A percentile compares a stretch with the other conserved stretches of the same genome.
Evolutionary conservation across 1,140 invertebrate species (phyloP).

Genomic region (Drosophila pruinosa): DNA sequence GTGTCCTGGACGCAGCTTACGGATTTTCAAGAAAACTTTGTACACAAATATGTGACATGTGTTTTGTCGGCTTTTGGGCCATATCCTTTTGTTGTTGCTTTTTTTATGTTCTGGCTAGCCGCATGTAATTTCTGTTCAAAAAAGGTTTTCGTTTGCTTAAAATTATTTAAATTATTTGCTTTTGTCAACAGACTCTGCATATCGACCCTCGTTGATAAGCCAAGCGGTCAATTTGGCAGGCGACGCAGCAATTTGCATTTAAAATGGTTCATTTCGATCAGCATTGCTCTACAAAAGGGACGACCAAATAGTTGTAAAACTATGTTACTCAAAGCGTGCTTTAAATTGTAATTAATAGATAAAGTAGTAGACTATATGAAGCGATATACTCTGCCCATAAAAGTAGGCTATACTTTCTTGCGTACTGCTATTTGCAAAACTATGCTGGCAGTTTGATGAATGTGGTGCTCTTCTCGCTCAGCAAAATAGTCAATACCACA

Average conservation of each 20-base stretch:
- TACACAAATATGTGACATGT: conserved; percentile 75
- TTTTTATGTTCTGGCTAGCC: conserved; percentile 4
- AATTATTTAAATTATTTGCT: conserved; percentile 48
- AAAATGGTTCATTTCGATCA: conserved; percentile 30
- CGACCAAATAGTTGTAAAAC: background rate
- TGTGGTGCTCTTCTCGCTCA: background rate
- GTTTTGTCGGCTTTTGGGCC: conserved; percentile 58
- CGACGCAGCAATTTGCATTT: conserved; percentile 27
- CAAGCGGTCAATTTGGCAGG: conserved; percentile 16
- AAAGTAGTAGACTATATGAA: background rate
- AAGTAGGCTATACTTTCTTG: conserved; percentile 25
- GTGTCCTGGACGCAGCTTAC: conserved; percentile 51
- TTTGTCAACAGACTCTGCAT: conserved; percentile 21
- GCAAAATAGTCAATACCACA: background rate
- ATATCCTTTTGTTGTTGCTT: conserved; percentile 32
- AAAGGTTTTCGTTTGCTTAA: conserved; percentile 13
- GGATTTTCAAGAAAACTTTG: conserved; percentile 68
- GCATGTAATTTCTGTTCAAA: conserved; percentile 18
- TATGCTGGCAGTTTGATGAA: background rate
- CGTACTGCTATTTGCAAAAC: background rate
- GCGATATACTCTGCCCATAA: too few relatives aligned
- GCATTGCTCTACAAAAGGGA: background rate
- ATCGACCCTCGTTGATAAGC: conserved; percentile 18
- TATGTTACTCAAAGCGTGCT: background rate
- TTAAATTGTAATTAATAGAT: background rate